A percentile compares a stretch with the other conserved stretches of the same genome.
Evolutionary conservation across 2,113 vertebrate species (phyloP).

Genomic region (Daboia siamensis): DNA sequence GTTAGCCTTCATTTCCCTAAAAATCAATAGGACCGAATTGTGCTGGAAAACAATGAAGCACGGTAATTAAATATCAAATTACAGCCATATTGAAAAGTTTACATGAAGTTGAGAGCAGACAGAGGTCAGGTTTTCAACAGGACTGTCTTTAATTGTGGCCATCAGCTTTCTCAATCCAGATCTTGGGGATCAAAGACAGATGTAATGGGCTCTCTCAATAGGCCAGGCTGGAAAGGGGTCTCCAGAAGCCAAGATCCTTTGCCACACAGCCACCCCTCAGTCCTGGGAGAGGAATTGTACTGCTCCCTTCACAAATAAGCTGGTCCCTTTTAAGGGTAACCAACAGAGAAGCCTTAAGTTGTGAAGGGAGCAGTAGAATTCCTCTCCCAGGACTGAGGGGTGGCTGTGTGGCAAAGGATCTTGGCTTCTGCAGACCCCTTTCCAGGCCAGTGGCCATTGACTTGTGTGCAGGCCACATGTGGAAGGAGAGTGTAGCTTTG

Average conservation of each 20-base stretch:
- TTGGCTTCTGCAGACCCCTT: constrained; percentile 32
- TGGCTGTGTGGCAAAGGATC: constrained; percentile 69
- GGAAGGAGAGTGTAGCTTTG: neutral
- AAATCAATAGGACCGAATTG: constrained; percentile 73
- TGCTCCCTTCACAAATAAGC: neutral
- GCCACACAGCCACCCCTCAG: constrained; percentile 70
- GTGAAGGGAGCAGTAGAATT: neutral
- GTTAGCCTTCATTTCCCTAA: constrained; percentile 72
- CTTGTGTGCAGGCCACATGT: constrained; percentile 41
- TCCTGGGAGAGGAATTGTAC: constrained; percentile 46
- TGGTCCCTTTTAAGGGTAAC: constrained; percentile 18
- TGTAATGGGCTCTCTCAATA: constrained; percentile 67
- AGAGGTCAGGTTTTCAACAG: constrained; percentile 79
- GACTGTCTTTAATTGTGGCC: constrained; percentile 81
- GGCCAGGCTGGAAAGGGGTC: constrained; percentile 54
- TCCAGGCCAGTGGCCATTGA: constrained; percentile 5
- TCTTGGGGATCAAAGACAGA: constrained; percentile 77
- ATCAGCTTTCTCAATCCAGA: constrained; percentile 74
- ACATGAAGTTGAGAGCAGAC: constrained; percentile 81
- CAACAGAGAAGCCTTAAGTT: constrained; percentile 34
- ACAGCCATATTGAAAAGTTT: constrained; percentile 94
- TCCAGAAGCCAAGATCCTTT: constrained; percentile 49
- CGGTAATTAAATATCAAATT: constrained; percentile 92
- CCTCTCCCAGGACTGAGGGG: constrained; percentile 61
- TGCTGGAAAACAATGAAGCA: constrained; percentile 90